Conservation (phyloP, 2,888 invertebrate species). For the Listrodromus nycthemerus region DNA sequence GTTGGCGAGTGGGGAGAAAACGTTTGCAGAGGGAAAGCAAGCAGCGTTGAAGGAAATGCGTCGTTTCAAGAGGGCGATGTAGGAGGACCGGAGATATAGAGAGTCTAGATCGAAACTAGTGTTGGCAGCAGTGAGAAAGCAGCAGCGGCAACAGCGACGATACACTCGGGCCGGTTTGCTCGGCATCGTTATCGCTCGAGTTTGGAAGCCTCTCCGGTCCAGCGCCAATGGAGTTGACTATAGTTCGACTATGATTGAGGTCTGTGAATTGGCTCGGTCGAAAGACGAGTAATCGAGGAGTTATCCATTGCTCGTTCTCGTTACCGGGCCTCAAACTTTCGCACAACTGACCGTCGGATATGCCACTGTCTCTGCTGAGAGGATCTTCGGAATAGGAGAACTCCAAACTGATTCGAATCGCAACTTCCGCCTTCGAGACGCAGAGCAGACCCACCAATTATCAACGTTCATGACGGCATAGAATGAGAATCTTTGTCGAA, state of each 20-base stretch:
- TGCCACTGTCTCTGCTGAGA: constrained; percentile 18
- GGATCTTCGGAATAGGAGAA: constrained; percentile 1
- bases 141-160: not conserved
- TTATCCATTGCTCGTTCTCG: constrained; percentile 13
- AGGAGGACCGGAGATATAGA: not conserved
- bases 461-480: too few species aligned
- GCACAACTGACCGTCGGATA: constrained; percentile 8
- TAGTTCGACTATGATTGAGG: constrained; percentile 14
- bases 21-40: constrained; percentile 30
- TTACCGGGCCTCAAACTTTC: constrained; percentile 21
- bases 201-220: constrained; percentile 9
- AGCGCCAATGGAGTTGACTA: not conserved
- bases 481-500: too few species aligned
- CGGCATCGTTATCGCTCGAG: constrained; percentile 30
- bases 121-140: constrained; percentile 17
- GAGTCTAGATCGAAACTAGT: constrained; percentile 22
- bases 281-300: constrained; percentile 40
- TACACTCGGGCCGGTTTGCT: not conserved
- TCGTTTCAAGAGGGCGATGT: not conserved
- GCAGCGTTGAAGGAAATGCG: not conserved
- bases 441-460: too few species aligned
- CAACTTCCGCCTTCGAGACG: not conserved
- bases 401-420: not conserved
- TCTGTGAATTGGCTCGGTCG: constrained; percentile 5
- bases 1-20: constrained; percentile 14